Conservation (phyloP, 2,113 vertebrate genomes). For the Sceloporus undulatus region DNA sequence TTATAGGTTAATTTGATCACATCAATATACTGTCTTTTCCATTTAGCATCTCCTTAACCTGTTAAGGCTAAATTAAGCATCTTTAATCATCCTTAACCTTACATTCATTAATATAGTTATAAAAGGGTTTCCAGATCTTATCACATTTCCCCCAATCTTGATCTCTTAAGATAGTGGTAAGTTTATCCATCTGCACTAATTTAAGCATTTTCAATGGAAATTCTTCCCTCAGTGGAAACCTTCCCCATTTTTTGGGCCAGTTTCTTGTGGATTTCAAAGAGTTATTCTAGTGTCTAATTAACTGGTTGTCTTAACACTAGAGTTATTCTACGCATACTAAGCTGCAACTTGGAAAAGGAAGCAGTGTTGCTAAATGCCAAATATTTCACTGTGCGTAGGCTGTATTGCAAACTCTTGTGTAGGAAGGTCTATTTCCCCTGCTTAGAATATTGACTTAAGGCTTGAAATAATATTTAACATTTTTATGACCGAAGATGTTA, state of each 20-base stretch:
- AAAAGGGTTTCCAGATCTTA: no score
- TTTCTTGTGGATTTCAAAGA: slow-evolving; percentile 21
- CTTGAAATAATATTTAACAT: slow-evolving; percentile 16
- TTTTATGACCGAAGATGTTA: background rate
- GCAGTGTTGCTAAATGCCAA: rapidly evolving
- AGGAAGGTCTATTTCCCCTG: slow-evolving; percentile 7
- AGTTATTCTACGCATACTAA: background rate
- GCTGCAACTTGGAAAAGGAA: slow-evolving; percentile 19
- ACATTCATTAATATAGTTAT: no score
- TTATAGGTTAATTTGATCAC: no score
- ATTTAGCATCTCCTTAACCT: no score
- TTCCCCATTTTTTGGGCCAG: background rate
- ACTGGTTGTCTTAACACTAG: background rate
- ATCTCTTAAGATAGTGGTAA: no score
- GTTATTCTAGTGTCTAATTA: background rate
- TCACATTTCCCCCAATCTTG: no score
- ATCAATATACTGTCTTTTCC: no score
- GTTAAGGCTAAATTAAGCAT: no score
- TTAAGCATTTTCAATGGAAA: slow-evolving; percentile 48
- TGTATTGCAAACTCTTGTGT: slow-evolving; percentile 12
- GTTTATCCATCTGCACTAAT: slow-evolving; percentile 4
- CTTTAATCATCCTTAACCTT: no score
- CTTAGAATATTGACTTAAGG: slow-evolving; percentile 4
- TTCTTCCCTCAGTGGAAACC: slow-evolving; percentile 23
- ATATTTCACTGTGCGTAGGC: slow-evolving; percentile 23